A percentile compares a stretch with the other conserved stretches of the same genome.
Conservation (phyloP, 1,140 invertebrate genomes). For the Pristionchus pacificus region DNA sequence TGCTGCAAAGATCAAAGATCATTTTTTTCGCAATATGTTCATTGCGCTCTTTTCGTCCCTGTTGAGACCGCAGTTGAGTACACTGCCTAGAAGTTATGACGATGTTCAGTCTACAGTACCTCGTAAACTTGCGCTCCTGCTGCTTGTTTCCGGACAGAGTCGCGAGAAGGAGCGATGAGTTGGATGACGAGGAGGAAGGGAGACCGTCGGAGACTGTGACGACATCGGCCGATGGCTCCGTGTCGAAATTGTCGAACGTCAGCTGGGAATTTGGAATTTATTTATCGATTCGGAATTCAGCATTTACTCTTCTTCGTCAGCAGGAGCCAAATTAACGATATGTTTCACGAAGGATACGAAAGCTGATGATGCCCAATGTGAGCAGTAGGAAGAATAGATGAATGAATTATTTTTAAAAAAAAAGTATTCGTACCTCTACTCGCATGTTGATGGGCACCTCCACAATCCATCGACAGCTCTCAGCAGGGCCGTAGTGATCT, state of each 20-base stretch:
- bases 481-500: not conserved
- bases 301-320: constrained; percentile 64
- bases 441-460: constrained; percentile 87
- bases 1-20: no score
- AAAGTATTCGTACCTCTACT: constrained; percentile 61
- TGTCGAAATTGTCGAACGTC: constrained; percentile 81
- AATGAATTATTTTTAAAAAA: no score
- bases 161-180: no score
- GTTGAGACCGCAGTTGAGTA: no score
- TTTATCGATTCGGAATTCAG: not conserved
- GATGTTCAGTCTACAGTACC: no score
- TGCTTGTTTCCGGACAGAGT: constrained; percentile 16
- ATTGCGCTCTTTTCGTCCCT: no score
- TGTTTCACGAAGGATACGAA: no score
- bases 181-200: constrained; percentile 84
- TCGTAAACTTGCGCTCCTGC: constrained; percentile 75
- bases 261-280: constrained; percentile 68
- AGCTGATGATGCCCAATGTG: no score
- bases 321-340: no score
- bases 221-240: constrained; percentile 89
- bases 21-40: no score
- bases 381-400: no score
- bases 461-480: constrained; percentile 90
- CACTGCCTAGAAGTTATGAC: no score
- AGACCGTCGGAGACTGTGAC: constrained; percentile 91